These are phyloP conservation scores for Pteropus alecto DNA, from an alignment of 2,113 vertebrate species.

Conservation along the genomic window DNA sequence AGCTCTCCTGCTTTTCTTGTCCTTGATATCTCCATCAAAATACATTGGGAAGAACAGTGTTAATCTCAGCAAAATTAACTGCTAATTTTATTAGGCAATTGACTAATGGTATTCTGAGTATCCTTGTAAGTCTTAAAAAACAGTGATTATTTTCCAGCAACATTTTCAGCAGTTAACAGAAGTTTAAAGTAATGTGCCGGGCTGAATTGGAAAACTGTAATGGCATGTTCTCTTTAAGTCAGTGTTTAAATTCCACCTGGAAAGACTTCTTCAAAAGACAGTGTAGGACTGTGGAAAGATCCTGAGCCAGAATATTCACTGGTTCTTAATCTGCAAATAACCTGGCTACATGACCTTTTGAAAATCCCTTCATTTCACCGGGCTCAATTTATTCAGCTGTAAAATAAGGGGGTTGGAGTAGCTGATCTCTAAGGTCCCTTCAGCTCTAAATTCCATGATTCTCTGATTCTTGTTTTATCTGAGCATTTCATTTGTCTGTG, in stretches of 20 bases:
- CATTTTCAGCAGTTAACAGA: not conserved
- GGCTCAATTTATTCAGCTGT: constrained; percentile 9
- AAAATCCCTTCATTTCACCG: not conserved
- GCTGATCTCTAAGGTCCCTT: constrained; percentile 17
- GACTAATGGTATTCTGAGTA: not conserved
- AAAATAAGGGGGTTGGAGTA: not conserved
- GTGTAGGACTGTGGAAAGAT: not conserved
- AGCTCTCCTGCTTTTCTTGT: not conserved
- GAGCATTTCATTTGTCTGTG: constrained; percentile 43
- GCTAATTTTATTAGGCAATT: not conserved
- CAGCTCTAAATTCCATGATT: constrained; percentile 10
- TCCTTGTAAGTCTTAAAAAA: not conserved
- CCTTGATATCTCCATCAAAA: not conserved
- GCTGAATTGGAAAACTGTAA: not conserved
- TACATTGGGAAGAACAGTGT: not conserved
- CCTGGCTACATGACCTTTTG: not conserved
- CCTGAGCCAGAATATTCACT: not conserved
- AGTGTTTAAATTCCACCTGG: not conserved
- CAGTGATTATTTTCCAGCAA: not conserved
- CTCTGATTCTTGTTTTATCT: constrained; percentile 14
- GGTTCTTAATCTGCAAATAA: not conserved
- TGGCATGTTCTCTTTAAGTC: not conserved
- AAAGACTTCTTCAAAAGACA: not conserved
- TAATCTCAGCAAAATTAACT: not conserved
- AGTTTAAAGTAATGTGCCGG: not conserved